Percentiles rank a stretch among this genome's conserved stretches.
Evolutionary conservation across 2,113 vertebrate genomes (phyloP).

Genomic region (Etia nguti): DNA sequence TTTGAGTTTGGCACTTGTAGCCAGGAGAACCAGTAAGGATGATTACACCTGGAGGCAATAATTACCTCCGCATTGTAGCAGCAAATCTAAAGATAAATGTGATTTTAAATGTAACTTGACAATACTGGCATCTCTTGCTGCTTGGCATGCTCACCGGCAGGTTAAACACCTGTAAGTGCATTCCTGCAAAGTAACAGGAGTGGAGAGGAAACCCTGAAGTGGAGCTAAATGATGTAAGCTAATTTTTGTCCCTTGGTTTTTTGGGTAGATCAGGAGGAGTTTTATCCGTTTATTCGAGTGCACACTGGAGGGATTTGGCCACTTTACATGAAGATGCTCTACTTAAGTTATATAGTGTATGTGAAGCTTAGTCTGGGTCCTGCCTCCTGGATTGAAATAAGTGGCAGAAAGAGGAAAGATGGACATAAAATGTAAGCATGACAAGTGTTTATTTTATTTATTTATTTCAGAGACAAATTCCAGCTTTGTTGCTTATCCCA

Average conservation of each 20-base stretch:
- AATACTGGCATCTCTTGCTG: background rate
- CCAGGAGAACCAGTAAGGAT: background rate
- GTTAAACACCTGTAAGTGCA: background rate
- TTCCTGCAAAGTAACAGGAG: background rate
- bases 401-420: background rate
- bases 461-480: background rate
- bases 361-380: background rate
- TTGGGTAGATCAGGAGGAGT: background rate
- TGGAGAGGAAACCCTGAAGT: background rate
- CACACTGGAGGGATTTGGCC: background rate
- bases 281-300: background rate
- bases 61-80: background rate
- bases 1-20: background rate
- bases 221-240: background rate
- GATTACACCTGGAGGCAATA: background rate
- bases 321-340: background rate
- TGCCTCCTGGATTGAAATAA: background rate
- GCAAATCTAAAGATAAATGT: background rate
- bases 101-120: slow-evolving; percentile 15
- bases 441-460: accelerated
- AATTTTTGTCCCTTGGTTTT: background rate
- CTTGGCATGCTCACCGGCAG: background rate
- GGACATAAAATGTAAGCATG: background rate
- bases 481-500: background rate
- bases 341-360: background rate